Percentiles rank a stretch among this genome's conserved stretches.
Conservation (phyloP, 2,888 invertebrate species). For the Noctuana brunneofusca region DNA sequence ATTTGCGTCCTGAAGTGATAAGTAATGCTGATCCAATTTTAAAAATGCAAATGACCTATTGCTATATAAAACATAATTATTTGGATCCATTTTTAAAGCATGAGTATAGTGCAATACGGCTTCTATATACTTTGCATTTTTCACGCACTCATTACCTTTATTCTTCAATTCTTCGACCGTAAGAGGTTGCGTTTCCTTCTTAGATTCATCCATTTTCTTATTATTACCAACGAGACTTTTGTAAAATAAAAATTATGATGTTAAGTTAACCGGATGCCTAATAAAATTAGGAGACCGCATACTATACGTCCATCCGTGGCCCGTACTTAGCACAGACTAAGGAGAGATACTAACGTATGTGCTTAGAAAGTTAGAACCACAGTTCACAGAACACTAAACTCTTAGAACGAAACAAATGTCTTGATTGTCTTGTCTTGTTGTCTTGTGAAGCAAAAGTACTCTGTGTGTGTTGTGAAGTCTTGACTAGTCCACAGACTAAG, state of each 20-base stretch:
- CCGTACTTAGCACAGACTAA: too few relatives aligned
- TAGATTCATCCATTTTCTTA: conserved; percentile 48
- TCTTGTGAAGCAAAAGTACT: too few relatives aligned
- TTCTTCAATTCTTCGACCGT: conserved; percentile 85
- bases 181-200: conserved; percentile 52
- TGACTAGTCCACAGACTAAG: too few relatives aligned
- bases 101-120: conserved; percentile 91
- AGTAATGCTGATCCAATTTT: conserved; percentile 89
- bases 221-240: neutral
- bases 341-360: too few relatives aligned
- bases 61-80: conserved; percentile 88
- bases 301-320: too few relatives aligned
- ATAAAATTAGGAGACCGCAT: too few relatives aligned
- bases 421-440: too few relatives aligned
- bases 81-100: conserved; percentile 88
- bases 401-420: too few relatives aligned
- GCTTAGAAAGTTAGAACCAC: too few relatives aligned
- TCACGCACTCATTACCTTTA: conserved; percentile 89
- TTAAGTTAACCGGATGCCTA: too few relatives aligned
- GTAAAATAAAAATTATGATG: neutral
- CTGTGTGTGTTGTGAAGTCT: too few relatives aligned
- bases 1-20: conserved; percentile 90
- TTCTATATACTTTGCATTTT: conserved; percentile 87
- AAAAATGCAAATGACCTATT: conserved; percentile 92
- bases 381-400: too few relatives aligned